Percentiles rank a stretch among this genome's conserved stretches.
Evolutionary conservation across 2,888 invertebrate genomes (phyloP).

Genomic region (Drosophila atripex): DNA sequence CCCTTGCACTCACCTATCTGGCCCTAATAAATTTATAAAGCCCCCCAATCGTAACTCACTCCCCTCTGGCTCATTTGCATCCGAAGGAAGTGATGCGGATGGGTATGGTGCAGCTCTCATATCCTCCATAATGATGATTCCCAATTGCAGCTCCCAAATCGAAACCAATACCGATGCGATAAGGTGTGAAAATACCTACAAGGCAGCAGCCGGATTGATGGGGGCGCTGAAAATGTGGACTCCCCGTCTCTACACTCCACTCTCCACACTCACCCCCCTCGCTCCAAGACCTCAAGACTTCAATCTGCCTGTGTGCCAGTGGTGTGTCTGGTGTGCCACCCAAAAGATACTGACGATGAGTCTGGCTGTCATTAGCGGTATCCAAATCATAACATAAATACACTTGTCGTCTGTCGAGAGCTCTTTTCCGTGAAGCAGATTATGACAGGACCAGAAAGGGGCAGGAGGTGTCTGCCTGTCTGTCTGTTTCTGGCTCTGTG

Average conservation of each 20-base stretch:
- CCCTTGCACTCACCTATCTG: constrained; percentile 15
- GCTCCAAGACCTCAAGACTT: too few species aligned
- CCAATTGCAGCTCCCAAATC: constrained; percentile 54
- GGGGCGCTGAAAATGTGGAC: constrained; percentile 54
- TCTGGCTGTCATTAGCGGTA: constrained; percentile 76
- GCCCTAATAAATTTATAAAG: constrained; percentile 59
- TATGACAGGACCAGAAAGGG: constrained; percentile 58
- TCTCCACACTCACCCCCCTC: too few species aligned
- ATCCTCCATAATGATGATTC: constrained; percentile 31
- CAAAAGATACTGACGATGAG: constrained; percentile 29
- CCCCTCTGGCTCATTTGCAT: constrained; percentile 30
- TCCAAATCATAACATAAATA: constrained; percentile 82
- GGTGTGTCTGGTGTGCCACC: constrained; percentile 51
- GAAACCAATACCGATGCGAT: constrained; percentile 43
- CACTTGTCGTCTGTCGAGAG: constrained; percentile 78
- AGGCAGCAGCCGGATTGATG: constrained; percentile 58
- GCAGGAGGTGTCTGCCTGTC: constrained; percentile 14
- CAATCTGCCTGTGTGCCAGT: constrained; percentile 4
- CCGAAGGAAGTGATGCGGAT: constrained; percentile 27
- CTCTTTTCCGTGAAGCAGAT: constrained; percentile 40
- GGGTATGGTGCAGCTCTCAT: constrained; percentile 8
- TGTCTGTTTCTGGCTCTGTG: constrained; percentile 6
- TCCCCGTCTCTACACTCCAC: not conserved
- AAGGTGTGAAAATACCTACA: constrained; percentile 78
- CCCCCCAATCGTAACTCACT: constrained; percentile 37